Evolutionary conservation across 2,113 vertebrate genomes (phyloP), one percentile per base, ranked within the genome.

Genomic region (Sardina pilchardus): DNA sequence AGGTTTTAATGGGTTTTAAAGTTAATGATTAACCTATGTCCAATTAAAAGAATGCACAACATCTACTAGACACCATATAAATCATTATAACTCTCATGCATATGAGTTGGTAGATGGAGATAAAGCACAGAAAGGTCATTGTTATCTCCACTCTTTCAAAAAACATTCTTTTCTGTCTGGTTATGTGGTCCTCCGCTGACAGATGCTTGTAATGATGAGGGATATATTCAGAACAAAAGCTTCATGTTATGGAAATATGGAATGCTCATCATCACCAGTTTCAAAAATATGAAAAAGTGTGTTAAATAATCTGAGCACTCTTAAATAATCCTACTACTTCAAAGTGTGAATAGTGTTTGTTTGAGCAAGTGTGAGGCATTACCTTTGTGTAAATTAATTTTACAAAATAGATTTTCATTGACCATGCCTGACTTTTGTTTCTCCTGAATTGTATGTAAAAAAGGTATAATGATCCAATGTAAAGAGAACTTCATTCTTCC

Each of bases 391-490:
- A 59, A 59, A 59, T 83, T 85, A 83, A 81, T 83, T 89, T 80
- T 84, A 87, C 81, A 81, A 45, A 63, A 48, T 89, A 83, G 87
- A 88, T 85, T 86, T 24, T 89, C 75, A 75, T 89, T 78, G 71
- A 85, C 86, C 83, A 85, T 85, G 48, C 80, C 59, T 81, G 48
- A 48, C 85, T 88, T 81, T 82, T 87, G 88, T 86, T 82, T 87
- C 89, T 86, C 87, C 90, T 83, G 85, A 86, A 89, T 71, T 85
- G 87, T 88, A 87, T 87, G 85, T 88, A 88, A 90, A 83, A 85
- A 83, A 82, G 82, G 71, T 83, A 84, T 82, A 78, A 86, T 91
- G 87, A 94, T 94, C 94, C 89, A 93, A 93, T 95, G 92, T 95
- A 93, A 94, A 93, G 89, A 83, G 89, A 83, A 91, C 50, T 80